Evolutionary conservation across 2,888 invertebrate genomes (phyloP).

Genomic region (Lymantria monacha): DNA sequence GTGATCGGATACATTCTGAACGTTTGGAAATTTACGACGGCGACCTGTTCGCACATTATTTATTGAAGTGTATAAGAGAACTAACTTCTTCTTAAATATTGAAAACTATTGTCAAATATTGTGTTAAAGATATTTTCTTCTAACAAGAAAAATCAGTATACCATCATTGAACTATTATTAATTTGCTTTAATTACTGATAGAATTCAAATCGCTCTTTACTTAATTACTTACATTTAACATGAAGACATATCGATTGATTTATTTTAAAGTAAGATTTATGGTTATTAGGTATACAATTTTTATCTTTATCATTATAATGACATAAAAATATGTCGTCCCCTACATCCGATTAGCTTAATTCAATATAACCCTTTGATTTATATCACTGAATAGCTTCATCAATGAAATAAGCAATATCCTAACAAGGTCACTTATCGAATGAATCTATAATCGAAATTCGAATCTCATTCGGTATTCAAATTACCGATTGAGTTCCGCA

Average conservation of each 20-base stretch:
- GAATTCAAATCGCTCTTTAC: neutral
- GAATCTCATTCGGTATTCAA: conserved; percentile 69
- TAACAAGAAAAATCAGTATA: neutral
- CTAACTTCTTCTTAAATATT: conserved; percentile 26
- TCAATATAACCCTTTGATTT: conserved; percentile 48
- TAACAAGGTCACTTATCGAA: conserved; percentile 80
- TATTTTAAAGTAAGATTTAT: no score
- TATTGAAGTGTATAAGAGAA: conserved; percentile 42
- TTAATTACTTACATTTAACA: neutral
- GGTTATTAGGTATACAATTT: no score
- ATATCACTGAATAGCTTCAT: conserved; percentile 60
- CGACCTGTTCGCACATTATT: conserved; percentile 55
- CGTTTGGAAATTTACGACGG: conserved; percentile 61
- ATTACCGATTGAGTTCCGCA: conserved; percentile 72
- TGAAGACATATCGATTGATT: neutral
- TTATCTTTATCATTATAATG: neutral
- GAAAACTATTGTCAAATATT: neutral
- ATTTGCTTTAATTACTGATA: neutral
- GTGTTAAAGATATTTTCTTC: neutral
- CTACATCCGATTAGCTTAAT: conserved; percentile 16
- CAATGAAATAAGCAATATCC: conserved; percentile 78
- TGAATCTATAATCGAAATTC: conserved; percentile 78
- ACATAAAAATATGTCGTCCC: neutral
- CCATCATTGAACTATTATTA: neutral
- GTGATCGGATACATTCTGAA: conserved; percentile 60